Evolutionary conservation across 1,140 invertebrate species (phyloP), one percentile per base, ranked within the genome.

Genomic region (Telenomus remus): DNA sequence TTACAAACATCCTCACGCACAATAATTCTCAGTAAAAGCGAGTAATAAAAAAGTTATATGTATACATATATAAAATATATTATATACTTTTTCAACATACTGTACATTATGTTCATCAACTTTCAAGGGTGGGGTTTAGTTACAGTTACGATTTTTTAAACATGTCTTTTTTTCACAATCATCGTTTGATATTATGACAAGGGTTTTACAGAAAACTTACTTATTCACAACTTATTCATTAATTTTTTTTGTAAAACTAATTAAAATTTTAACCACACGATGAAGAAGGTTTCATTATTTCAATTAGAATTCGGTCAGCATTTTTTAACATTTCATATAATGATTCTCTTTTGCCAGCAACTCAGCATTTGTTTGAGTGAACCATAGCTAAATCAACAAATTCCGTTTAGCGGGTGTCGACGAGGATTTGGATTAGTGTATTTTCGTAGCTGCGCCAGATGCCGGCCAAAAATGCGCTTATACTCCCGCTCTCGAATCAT

Each of bases 11-110:
- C 68, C 77, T 80, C 70, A 70, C 60, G 51, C 73, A 74, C 69
- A 64, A 60, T 75, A 76, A 68, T 61, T 79, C 57, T 55, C 66
- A 61, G 12, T 82, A 81, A 76, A 80, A 60, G 66, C 78, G 37
- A 78, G 71, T 80, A 81, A 83, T 81, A 83, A 82, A 81, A 82
- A 80, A 82, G 76, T 80, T 81, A 82, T 78, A 81, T 60, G 71
- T 72, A 69, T 81, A 76, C 76, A 75, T 72, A 81, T 81, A 80
- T 80, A 81, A 82, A 82, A 82, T 80, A 81, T 82, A 82, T 76
- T 74, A 68, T 73, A 79, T 81, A 27, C 19, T 27, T 77, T 80
- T 79, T 80, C 78, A 79, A 74, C 65, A 70, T 78, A 81, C 77
- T 82, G 77, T 82, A 82, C 80, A 73, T 65, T 27, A 79, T 76